phyloP scores from a whole-genome alignment of 2,888 invertebrate species.

The Heterodera filipjevi region DNA sequence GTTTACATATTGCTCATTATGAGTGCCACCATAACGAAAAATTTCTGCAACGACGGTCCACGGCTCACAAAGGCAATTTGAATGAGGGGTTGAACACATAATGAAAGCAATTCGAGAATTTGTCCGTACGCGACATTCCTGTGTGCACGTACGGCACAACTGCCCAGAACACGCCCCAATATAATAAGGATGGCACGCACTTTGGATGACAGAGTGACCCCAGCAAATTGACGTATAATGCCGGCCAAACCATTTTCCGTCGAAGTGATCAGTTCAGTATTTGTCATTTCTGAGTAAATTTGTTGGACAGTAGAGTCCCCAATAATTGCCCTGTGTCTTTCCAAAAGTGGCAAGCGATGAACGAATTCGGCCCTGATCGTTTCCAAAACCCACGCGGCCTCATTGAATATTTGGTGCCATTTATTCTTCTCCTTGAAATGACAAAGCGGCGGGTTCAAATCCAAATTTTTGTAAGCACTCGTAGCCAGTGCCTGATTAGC shows the following conservation, averaged over 20 bases:
- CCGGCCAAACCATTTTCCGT: neutral
- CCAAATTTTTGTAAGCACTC: too few relatives aligned
- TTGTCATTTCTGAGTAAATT: neutral
- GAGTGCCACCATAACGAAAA: neutral
- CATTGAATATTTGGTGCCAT: neutral
- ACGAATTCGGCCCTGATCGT: neutral
- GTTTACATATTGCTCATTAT: neutral
- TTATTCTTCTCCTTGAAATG: neutral
- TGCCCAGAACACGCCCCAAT: neutral
- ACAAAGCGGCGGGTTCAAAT: too few relatives aligned
- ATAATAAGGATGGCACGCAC: neutral
- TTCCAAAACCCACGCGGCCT: neutral
- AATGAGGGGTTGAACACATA: too few relatives aligned
- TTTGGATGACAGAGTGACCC: neutral
- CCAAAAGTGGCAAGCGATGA: neutral
- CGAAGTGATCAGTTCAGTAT: neutral
- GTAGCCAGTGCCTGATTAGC: too few relatives aligned
- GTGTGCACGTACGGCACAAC: conserved; percentile 4
- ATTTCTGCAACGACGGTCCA: conserved; percentile 11
- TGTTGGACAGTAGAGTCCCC: neutral
- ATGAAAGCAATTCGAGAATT: neutral
- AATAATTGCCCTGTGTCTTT: neutral
- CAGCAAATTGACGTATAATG: neutral
- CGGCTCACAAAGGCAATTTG: neutral
- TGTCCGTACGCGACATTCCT: neutral